Percentiles rank a stretch among this genome's conserved stretches.
Conservation (phyloP, 2,113 vertebrate species). For the Rattus rattus region DNA sequence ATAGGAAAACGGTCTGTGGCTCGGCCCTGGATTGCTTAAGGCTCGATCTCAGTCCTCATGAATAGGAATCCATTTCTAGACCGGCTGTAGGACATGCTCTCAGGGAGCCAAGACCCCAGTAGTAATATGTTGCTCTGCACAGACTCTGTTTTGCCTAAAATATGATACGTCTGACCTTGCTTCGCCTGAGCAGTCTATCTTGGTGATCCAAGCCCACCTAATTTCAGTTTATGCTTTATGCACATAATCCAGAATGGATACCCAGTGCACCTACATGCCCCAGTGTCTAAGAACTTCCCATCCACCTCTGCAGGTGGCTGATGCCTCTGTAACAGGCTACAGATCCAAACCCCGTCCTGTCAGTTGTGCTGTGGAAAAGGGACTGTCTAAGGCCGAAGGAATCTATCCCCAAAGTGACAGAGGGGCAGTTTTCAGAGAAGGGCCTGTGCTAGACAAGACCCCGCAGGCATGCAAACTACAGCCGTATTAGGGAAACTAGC, state of each 20-base stretch:
- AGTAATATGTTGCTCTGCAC: neutral
- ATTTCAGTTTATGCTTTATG: neutral
- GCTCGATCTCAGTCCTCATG: neutral
- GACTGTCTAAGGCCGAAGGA: neutral
- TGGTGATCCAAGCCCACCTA: neutral
- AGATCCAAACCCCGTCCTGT: neutral
- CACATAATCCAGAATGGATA: accelerated
- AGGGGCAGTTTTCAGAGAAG: neutral
- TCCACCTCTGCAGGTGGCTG: neutral
- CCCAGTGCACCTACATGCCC: neutral
- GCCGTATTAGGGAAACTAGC: neutral
- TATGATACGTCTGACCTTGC: neutral
- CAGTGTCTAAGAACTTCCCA: neutral
- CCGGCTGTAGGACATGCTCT: neutral
- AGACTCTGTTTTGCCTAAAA: neutral
- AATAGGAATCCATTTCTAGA: neutral
- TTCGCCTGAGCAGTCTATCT: neutral
- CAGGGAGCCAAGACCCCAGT: neutral
- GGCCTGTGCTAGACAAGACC: neutral
- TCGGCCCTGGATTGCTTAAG: neutral
- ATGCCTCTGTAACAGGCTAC: neutral
- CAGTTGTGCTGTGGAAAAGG: neutral
- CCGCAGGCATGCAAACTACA: neutral
- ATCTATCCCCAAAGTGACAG: neutral
- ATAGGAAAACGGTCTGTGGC: neutral